Conservation (phyloP, 2,113 vertebrate genomes). For the Marmota monax region DNA sequence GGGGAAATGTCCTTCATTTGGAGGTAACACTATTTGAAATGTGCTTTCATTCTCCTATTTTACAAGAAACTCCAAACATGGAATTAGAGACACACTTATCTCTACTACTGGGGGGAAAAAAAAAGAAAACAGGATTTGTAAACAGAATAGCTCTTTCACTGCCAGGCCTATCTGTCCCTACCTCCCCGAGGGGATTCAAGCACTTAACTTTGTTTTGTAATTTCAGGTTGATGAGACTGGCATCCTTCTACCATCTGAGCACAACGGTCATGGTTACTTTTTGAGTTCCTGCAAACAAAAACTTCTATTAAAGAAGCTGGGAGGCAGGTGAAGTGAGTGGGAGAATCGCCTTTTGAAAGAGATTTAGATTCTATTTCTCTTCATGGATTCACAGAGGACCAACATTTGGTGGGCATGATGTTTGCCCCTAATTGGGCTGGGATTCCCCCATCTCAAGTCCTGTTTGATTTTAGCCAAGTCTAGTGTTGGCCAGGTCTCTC, state of each 20-base stretch:
- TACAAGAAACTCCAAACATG: not conserved
- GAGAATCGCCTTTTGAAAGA: not conserved
- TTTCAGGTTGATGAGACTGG: conserved; percentile 25
- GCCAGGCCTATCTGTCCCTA: not conserved
- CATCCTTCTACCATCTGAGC: not conserved
- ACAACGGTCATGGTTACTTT: not conserved
- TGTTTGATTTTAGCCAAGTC: not conserved
- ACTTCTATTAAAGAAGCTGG: not conserved
- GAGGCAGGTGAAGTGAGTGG: not conserved
- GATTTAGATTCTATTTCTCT: not conserved
- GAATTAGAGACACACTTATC: not conserved
- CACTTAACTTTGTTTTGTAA: conserved; percentile 74
- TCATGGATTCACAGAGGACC: not conserved
- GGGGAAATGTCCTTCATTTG: not conserved
- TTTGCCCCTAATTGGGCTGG: not conserved
- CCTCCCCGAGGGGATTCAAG: conserved; percentile 68
- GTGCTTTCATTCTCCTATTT: not conserved
- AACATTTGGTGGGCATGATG: not conserved
- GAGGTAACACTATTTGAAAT: conserved; percentile 1
- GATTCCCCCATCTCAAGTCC: not conserved
- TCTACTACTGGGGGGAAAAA: not conserved
- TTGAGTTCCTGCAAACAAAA: not conserved
- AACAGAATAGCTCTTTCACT: conserved; percentile 48
- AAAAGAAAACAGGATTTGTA: not conserved
- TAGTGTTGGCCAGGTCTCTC: not conserved